Conservation (phyloP, 1,140 invertebrate genomes). For the Drepana arcuata region DNA sequence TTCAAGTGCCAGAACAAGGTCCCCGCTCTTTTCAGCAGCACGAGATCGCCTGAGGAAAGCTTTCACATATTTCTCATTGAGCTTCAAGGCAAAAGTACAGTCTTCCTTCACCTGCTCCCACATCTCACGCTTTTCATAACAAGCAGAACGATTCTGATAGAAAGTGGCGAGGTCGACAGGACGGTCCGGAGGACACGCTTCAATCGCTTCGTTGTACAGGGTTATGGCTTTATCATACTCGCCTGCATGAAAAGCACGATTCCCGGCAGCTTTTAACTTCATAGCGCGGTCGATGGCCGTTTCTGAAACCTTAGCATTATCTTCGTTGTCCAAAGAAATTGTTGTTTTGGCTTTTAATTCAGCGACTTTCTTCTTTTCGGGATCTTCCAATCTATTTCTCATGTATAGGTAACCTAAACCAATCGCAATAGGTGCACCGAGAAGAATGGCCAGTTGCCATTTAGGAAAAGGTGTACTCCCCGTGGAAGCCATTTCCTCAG, state of each 20-base stretch:
- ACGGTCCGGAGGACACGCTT: constrained; percentile 83
- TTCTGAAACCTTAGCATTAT: constrained; percentile 57
- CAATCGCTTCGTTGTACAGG: constrained; percentile 91
- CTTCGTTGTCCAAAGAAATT: constrained; percentile 69
- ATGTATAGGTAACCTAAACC: constrained; percentile 88
- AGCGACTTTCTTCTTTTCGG: constrained; percentile 70
- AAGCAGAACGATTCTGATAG: constrained; percentile 96
- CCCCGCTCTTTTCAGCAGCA: constrained; percentile 84
- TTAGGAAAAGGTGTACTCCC: constrained; percentile 67
- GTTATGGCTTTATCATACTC: constrained; percentile 91
- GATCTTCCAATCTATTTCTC: constrained; percentile 72
- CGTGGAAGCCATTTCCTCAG: constrained; percentile 55
- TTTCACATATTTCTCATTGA: constrained; percentile 92
- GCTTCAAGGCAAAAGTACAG: constrained; percentile 87
- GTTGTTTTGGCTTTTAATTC: constrained; percentile 70
- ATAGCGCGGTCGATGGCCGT: constrained; percentile 80
- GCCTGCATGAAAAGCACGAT: constrained; percentile 87
- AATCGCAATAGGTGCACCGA: constrained; percentile 86
- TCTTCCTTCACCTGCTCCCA: constrained; percentile 89
- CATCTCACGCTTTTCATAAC: constrained; percentile 93
- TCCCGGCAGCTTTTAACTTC: constrained; percentile 88
- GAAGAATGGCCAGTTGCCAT: constrained; percentile 83
- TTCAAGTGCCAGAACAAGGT: constrained; percentile 87
- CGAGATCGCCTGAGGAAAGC: constrained; percentile 88
- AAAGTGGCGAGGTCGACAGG: constrained; percentile 87